Base-by-base conservation (phyloP, 2,113 vertebrate genomes). In the Hystrix brachyura region DNA sequence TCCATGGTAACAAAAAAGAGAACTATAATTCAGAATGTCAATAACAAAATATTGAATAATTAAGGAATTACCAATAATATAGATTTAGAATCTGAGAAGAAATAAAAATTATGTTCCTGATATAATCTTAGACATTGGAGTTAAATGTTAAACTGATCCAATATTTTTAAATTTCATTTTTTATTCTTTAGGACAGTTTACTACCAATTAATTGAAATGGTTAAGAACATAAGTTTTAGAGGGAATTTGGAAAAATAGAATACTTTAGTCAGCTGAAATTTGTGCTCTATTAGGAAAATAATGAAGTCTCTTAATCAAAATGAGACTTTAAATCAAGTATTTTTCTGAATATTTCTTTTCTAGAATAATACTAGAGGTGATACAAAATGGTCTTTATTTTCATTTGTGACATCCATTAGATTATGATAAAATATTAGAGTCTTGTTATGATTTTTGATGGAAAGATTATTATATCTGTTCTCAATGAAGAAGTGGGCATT, bases 271-370 rank as follows among this genome's bases (percentile, higher is more conserved):
- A 81, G 1, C 17, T 87, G 2, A 59, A 25, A 60, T 67, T 38
- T 87, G 9, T 43, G 38, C 38, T 38, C 38, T 38, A 29, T 29
- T 17, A 65, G 17, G 34, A 89, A n/a, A 90, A 4, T 79, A 0
- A 43, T 84, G 21, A 84, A 71, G 18, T 72, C 15, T 6, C 23
- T 76, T 85, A 87, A 91, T 94, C 55, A 94, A 51, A 86, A 69
- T n/a, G 6, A 84, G n/a, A 86, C 53, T 80, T 88, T 78, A 65
- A 78, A 43, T 90, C 48, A 86, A 48, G 29, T 64, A 82, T 29
- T 90, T 87, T 83, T 59, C 65, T 94, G 29, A 84, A 14, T 53
- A 51, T 67, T 94, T 59, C 1, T 84, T 87, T 92, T 60, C 38
- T 62, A 78, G 51, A 17, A 34, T 72, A 59, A 23, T 85, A 82